Evolutionary conservation across 1,140 invertebrate species (phyloP), one percentile per base, ranked within the genome.

Genomic region (Catajapyx aquilonaris): DNA sequence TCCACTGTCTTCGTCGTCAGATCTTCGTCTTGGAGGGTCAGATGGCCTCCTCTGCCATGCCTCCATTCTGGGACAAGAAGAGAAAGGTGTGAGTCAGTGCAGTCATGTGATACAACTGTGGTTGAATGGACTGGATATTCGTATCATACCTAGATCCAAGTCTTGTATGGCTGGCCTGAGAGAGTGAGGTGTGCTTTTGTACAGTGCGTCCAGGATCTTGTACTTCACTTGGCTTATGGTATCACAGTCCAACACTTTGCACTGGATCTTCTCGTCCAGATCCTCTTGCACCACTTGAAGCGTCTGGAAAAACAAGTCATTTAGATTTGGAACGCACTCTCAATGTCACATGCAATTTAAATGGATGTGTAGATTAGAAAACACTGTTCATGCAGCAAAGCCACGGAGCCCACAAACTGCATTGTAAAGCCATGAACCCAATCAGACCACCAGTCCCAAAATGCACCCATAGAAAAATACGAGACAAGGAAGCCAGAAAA

Each of bases 191-290:
- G 83, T 88, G 56, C 91, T 90, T 57, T 90, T 90, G 59, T 90
- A 94, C 10, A 98, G 66, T n/a, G 86, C 77, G 62, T 98, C 93
- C 22, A 98, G 65, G 40, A 97, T 91, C 65, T 98, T 98, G 1
- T 80, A 76, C 57, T 98, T 98, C 0, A 97, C 90, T 64, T 99
- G 94, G 41, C 79, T 86, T 55, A 98, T 93, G 19, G 88, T 95
- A 68, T 99, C 94, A 69, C 91, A 97, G 61, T 96, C 90, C 37
- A 97, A 67, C 1, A 95, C 87, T 62, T 86, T 88, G 55, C 88
- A 93, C 50, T 87, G 80, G 38, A 94, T 77, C 59, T 95, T 88
- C 48, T 94, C 81, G 58, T 90, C 79, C 42, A 90, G 65, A 59
- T 91, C 84, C 52, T 94, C 86, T 54, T 91, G 83, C 16, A 93